These are phyloP conservation scores for Echinops telfairi DNA, from an alignment of 2,113 vertebrate species.

Conservation along the genomic window DNA sequence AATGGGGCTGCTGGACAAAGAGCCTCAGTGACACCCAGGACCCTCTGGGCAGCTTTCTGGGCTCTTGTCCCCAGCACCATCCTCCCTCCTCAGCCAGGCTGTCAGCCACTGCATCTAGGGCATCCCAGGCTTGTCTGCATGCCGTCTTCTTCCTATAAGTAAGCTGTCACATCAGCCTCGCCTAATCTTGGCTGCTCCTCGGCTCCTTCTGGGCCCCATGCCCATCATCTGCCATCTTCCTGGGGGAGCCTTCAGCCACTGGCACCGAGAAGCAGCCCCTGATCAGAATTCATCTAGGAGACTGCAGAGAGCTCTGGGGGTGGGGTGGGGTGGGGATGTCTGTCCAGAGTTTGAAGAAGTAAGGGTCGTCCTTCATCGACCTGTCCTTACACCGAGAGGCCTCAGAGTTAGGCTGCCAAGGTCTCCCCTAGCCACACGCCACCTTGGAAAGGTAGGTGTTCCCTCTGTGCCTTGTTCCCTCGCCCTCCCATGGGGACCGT, in stretches of 20 bases:
- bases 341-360: not conserved
- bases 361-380: not conserved
- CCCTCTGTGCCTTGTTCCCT: not conserved
- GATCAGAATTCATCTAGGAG: conserved; percentile 29
- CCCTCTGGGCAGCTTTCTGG: not conserved
- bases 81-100: not conserved
- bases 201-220: not conserved
- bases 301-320: not conserved
- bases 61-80: not conserved
- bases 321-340: too few species aligned
- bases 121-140: conserved; percentile 36
- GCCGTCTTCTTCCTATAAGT: conserved; percentile 42
- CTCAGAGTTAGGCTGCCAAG: not conserved
- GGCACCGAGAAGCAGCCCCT: conserved; percentile 26
- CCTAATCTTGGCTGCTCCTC: conserved; percentile 63
- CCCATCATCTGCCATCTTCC: conserved; percentile 37
- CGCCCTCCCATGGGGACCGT: not conserved
- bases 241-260: not conserved
- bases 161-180: conserved; percentile 68
- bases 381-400: too few species aligned
- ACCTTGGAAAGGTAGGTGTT: conserved; percentile 27
- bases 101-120: conserved; percentile 46
- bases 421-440: not conserved
- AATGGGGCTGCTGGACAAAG: not conserved
- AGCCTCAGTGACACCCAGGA: conserved; percentile 12